phyloP scores from a whole-genome alignment of 2,113 vertebrate genomes.

The Burhinus bistriatus region DNA sequence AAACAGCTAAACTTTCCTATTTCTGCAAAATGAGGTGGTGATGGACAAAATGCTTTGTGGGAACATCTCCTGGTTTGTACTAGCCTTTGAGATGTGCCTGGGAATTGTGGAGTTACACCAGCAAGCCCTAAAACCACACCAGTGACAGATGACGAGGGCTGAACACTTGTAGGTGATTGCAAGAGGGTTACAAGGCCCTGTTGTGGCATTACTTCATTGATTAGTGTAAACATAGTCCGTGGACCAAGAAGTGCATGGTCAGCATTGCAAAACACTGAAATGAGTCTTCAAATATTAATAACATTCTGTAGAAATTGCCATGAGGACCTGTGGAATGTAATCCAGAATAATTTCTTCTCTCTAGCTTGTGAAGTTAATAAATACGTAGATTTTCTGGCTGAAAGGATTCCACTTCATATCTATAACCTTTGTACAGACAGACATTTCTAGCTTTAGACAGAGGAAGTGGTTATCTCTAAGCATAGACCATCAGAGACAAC shows the following conservation, averaged over 20 bases:
- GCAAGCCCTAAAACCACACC: background rate
- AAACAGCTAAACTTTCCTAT: background rate
- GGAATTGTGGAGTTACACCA: background rate
- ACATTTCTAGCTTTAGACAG: background rate
- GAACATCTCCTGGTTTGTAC: background rate
- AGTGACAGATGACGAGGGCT: background rate
- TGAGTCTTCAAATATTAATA: background rate
- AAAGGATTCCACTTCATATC: background rate
- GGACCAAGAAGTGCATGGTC: background rate
- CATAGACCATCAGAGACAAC: background rate
- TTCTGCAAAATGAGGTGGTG: background rate
- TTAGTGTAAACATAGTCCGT: background rate
- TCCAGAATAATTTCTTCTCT: background rate
- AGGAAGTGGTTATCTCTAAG: background rate
- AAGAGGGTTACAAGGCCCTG: background rate
- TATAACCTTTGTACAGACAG: background rate
- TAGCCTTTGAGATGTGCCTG: background rate
- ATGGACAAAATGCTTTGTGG: background rate
- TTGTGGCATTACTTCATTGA: background rate
- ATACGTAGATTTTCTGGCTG: background rate
- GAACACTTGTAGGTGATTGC: background rate
- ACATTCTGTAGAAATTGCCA: rapidly evolving
- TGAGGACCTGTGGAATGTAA: background rate
- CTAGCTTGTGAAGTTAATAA: background rate
- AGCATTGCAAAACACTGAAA: background rate